Percentiles rank a stretch among this genome's conserved stretches.
Conservation (phyloP, 2,888 invertebrate species). For the Helicoverpa assulta region DNA sequence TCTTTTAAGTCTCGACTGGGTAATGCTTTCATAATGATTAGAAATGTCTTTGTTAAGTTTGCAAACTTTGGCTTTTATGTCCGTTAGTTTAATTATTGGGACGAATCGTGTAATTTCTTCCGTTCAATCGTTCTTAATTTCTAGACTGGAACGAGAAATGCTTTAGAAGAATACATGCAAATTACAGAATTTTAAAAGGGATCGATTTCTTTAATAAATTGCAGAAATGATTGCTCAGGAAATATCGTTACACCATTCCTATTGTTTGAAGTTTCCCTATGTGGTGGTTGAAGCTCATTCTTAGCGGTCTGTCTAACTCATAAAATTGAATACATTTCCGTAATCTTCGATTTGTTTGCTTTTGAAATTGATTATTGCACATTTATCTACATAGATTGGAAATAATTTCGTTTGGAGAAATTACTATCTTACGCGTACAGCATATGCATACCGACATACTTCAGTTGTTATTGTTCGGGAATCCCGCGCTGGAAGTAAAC, state of each 20-base stretch:
- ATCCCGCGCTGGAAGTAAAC: slow-evolving; percentile 49
- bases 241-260: slow-evolving; percentile 5
- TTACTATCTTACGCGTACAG: neutral
- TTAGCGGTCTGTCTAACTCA: slow-evolving; percentile 30
- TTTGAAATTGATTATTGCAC: neutral
- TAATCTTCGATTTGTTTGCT: slow-evolving; percentile 27
- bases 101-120: slow-evolving; percentile 46
- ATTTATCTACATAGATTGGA: neutral
- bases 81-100: slow-evolving; percentile 52
- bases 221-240: neutral
- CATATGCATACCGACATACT: slow-evolving; percentile 25
- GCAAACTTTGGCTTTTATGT: slow-evolving; percentile 35
- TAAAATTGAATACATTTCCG: slow-evolving; percentile 33
- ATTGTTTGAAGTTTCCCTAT: slow-evolving; percentile 22
- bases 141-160: slow-evolving; percentile 47
- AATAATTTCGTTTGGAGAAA: neutral
- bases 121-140: slow-evolving; percentile 38
- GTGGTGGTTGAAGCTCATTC: slow-evolving; percentile 24
- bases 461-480: slow-evolving; percentile 18
- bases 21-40: slow-evolving; percentile 57
- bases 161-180: slow-evolving; percentile 29
- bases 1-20: slow-evolving; percentile 29
- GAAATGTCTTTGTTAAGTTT: slow-evolving; percentile 38
- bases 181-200: slow-evolving; percentile 2
- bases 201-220: slow-evolving; percentile 3